Conservation (phyloP, 2,113 vertebrate genomes). For the Upupa epops region DNA sequence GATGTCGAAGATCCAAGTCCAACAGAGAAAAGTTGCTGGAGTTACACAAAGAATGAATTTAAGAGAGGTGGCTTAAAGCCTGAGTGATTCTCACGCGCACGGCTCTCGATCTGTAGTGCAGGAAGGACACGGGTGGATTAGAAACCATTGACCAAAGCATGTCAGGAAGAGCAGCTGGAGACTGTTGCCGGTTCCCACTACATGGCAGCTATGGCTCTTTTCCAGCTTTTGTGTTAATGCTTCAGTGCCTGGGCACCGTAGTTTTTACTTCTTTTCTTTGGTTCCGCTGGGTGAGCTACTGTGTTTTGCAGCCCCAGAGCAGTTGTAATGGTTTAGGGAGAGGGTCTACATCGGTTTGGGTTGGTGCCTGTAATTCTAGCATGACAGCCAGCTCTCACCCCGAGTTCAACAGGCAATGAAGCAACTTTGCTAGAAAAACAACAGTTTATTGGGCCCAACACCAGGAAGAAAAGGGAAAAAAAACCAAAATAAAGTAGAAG, state of each 20-base stretch:
- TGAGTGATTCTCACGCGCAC: background rate
- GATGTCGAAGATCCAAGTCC: background rate
- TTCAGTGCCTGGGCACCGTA: background rate
- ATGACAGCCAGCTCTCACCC: too few relatives aligned
- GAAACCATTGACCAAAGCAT: background rate
- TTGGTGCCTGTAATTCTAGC: too few relatives aligned
- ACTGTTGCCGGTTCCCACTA: background rate
- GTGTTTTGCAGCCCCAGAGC: background rate
- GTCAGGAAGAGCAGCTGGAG: constrained; percentile 15
- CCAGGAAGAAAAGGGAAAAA: too few relatives aligned
- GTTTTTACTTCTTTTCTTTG: background rate
- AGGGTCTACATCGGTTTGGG: too few relatives aligned
- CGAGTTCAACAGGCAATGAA: too few relatives aligned
- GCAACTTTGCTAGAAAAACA: too few relatives aligned
- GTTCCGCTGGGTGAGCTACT: background rate
- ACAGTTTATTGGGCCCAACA: too few relatives aligned
- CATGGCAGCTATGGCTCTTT: background rate
- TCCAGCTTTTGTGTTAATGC: background rate
- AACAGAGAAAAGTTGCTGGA: constrained; percentile 8
- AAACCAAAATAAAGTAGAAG: too few relatives aligned
- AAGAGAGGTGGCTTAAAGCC: background rate
- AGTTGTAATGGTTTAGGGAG: too few relatives aligned
- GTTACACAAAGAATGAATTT: constrained; percentile 2
- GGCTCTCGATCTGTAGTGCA: background rate
- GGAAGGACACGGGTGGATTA: background rate